A percentile compares a stretch with the other conserved stretches of the same genome.
Conservation (phyloP, 2,797 vertebrate genomes). For the Propithecus perrieri region DNA sequence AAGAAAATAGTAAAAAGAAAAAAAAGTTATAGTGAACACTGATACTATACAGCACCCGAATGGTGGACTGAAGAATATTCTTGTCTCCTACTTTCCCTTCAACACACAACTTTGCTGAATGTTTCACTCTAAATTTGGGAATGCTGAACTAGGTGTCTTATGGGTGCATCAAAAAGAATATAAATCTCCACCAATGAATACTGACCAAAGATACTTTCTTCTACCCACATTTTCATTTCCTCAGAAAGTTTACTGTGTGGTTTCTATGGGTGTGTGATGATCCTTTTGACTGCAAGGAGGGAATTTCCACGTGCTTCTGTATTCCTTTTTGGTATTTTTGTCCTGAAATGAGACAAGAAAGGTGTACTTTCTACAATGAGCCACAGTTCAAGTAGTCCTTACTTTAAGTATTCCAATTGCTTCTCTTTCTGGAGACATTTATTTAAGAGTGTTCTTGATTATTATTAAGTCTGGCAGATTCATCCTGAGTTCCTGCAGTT, state of each 20-base stretch:
- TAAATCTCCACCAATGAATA: neutral
- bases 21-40: neutral
- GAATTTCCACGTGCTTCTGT: neutral
- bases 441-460: constrained; percentile 69
- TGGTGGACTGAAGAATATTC: neutral
- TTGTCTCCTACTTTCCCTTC: neutral
- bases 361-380: neutral
- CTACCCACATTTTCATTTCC: neutral
- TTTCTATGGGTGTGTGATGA: neutral
- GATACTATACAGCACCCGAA: neutral
- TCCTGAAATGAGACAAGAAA: constrained; percentile 38
- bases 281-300: neutral
- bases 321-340: neutral
- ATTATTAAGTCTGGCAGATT: constrained; percentile 73
- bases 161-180: neutral
- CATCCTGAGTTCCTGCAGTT: constrained; percentile 40
- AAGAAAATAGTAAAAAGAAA: neutral
- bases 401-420: constrained; percentile 52
- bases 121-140: neutral
- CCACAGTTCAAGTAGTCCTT: constrained; percentile 39
- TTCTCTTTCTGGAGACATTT: constrained; percentile 65
- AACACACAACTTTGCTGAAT: neutral
- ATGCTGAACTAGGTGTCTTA: neutral
- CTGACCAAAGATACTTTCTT: neutral
- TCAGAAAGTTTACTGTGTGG: neutral